Evolutionary conservation across 2,888 invertebrate species (phyloP), one percentile per base, ranked within the genome.

Genomic region (Cremastinae sp.): DNA sequence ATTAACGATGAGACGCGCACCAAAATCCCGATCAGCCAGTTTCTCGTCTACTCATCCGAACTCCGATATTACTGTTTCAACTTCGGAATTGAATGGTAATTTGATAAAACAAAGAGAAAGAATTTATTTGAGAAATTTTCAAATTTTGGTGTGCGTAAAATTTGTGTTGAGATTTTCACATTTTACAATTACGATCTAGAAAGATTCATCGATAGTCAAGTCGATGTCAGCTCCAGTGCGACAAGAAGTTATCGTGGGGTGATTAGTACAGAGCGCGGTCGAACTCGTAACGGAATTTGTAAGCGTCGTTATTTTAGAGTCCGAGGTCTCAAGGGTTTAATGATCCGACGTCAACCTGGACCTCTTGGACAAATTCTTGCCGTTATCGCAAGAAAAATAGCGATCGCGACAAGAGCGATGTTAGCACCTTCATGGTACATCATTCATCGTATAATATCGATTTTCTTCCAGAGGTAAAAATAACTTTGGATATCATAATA

Each of bases 281-380:
- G 78, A n/a, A 78, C 81, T 16, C 79, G 79, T 66, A 81, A 81
- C 37, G 84, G 84, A 2, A 80, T 86, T 70, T 81, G 72, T 74
- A 87, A 86, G 74, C 83, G 83, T 68, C 81, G 78, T 73, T 84
- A 81, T 55, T 83, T 84, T 47, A 78, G 84, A 71, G 68, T 81
- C 20, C 82, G 79, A 20, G 80, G 81, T 3, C 59, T 74, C n/a
- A 79, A 79, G 35, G 78, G 81, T 18, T 79, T 80, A 18, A 75
- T 73, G 18, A 64, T 77, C 14, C 83, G 87, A 51, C 82, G 83
- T 62, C 80, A 82, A 65, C 86, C 85, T 0, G 83, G 85, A 39
- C 85, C 86, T 0, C 82, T 87, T 9, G 85, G 85, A 16, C 84
- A 84, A 45, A 61, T 87, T 4, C 75, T 87, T 39, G 82, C 81